phyloP scores from a whole-genome alignment of 2,113 vertebrate species.

The Grammomys dolichurus region DNA sequence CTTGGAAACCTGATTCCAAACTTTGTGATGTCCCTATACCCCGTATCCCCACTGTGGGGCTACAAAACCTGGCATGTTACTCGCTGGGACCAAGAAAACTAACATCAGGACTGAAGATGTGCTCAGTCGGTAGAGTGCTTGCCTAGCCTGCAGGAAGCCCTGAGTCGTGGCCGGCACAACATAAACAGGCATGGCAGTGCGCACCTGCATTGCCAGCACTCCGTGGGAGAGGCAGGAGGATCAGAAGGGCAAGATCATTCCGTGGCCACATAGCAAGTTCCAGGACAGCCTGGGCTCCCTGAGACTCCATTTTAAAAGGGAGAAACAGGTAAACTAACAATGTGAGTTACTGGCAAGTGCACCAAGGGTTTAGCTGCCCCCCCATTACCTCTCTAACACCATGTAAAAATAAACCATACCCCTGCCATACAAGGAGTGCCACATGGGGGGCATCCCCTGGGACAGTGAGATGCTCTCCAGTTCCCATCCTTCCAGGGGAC shows the following conservation, averaged over 20 bases:
- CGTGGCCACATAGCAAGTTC: not conserved
- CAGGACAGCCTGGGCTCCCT: not conserved
- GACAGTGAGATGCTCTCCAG: not conserved
- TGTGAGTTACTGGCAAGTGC: not conserved
- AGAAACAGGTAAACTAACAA: not conserved
- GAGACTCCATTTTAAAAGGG: not conserved
- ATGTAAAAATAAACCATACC: not conserved
- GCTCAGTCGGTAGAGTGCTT: rapidly evolving
- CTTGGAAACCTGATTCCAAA: slow-evolving; percentile 12
- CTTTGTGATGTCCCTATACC: slow-evolving; percentile 10
- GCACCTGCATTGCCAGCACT: too few species aligned
- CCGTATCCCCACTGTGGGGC: not conserved
- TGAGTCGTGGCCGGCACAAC: too few species aligned
- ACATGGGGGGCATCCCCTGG: rapidly evolving
- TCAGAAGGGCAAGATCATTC: not conserved
- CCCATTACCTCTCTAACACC: not conserved
- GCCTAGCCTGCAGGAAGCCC: not conserved
- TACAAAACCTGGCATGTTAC: not conserved
- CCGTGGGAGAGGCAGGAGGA: not conserved
- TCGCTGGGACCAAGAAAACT: not conserved
- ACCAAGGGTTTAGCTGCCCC: not conserved
- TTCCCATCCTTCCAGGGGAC: not conserved
- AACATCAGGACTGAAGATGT: not conserved
- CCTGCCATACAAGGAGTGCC: not conserved
- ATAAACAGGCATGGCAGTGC: not conserved